These are phyloP conservation scores for Cotesia chilonis DNA, from an alignment of 1,140 invertebrate species.

Conservation along the genomic window DNA sequence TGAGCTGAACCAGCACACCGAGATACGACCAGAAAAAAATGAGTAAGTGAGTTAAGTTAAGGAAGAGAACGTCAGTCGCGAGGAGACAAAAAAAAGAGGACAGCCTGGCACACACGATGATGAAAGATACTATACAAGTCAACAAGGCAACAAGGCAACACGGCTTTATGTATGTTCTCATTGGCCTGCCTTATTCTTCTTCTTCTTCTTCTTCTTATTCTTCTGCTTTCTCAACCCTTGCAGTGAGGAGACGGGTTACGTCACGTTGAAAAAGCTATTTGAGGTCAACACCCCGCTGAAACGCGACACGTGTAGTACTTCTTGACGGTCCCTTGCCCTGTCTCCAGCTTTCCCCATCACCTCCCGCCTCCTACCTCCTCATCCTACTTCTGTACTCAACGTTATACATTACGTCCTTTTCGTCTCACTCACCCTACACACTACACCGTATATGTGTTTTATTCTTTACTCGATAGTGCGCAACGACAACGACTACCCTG, in stretches of 20 bases:
- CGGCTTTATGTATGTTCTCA: too few species aligned
- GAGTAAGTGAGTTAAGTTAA: background rate
- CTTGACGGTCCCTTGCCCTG: conserved; percentile 28
- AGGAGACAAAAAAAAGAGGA: conserved; percentile 26
- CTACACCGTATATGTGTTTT: conserved; percentile 30
- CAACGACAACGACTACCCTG: conserved; percentile 21
- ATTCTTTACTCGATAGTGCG: conserved; percentile 3
- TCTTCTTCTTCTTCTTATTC: conserved; percentile 23
- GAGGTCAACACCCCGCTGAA: conserved; percentile 60
- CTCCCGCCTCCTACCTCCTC: conserved; percentile 34
- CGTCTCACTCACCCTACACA: conserved; percentile 37
- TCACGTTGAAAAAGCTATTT: conserved; percentile 64
- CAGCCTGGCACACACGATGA: background rate
- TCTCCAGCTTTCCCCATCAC: conserved; percentile 7
- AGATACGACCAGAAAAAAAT: conserved; percentile 12
- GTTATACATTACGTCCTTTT: conserved; percentile 38
- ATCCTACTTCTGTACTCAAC: conserved; percentile 7
- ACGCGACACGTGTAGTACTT: conserved; percentile 55
- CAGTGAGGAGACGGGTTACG: conserved; percentile 55
- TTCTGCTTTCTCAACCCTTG: conserved; percentile 61
- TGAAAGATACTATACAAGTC: background rate
- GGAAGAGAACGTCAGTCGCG: background rate
- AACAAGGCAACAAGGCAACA: too few species aligned
- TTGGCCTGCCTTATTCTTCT: background rate
- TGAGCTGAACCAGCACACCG: too few species aligned